A percentile compares a stretch with the other conserved stretches of the same genome.
Evolutionary conservation across 1,140 invertebrate species (phyloP).

Genomic region (Maniola jurtina): DNA sequence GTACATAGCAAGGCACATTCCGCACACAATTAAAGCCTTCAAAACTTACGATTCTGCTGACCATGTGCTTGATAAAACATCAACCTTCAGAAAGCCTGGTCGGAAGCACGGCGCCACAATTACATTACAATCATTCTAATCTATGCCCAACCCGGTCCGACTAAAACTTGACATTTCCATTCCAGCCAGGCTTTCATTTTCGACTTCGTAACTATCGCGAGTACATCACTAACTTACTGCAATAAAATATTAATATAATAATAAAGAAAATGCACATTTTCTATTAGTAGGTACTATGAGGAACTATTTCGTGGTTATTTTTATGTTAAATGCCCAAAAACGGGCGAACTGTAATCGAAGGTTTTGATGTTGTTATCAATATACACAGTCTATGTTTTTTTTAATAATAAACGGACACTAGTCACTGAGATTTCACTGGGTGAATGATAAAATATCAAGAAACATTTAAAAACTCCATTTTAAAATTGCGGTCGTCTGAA

Average conservation of each 20-base stretch:
- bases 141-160: slow-evolving; percentile 16
- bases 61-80: slow-evolving; percentile 74
- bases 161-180: slow-evolving; percentile 31
- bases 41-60: slow-evolving; percentile 62
- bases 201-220: slow-evolving; percentile 49
- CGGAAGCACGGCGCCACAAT: slow-evolving; percentile 34
- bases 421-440: slow-evolving; percentile 65
- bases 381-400: slow-evolving; percentile 62
- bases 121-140: not conserved
- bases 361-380: slow-evolving; percentile 74
- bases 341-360: slow-evolving; percentile 48
- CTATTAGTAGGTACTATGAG: slow-evolving; percentile 78
- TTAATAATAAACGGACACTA: slow-evolving; percentile 45
- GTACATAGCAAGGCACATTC: slow-evolving; percentile 80
- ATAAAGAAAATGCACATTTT: slow-evolving; percentile 76
- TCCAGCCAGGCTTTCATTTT: slow-evolving; percentile 47
- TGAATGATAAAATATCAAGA: slow-evolving; percentile 13
- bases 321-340: slow-evolving; percentile 49
- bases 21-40: slow-evolving; percentile 77
- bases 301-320: slow-evolving; percentile 76
- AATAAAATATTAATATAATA: slow-evolving; percentile 70
- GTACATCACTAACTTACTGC: slow-evolving; percentile 71
- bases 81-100: slow-evolving; percentile 53
- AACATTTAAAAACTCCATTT: slow-evolving; percentile 25
- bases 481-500: slow-evolving; percentile 36